Conservation (phyloP, 2,888 invertebrate species). For the Candidula unifasciata region DNA sequence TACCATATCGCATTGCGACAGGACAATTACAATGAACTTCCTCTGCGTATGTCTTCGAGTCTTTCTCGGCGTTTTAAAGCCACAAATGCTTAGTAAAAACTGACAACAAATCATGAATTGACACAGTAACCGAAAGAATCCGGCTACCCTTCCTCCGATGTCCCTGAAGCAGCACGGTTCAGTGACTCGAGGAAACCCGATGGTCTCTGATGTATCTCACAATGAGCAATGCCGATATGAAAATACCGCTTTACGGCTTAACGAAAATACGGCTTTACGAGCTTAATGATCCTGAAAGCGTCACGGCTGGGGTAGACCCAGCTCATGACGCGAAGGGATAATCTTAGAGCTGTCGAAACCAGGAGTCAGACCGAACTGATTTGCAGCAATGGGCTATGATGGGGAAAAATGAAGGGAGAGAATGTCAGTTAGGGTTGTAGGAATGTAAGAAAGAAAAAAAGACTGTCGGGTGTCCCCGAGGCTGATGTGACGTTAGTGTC, state of each 20-base stretch:
- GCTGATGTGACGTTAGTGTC: background rate
- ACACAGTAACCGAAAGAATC: slow-evolving; percentile 21
- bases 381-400: slow-evolving; percentile 17
- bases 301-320: slow-evolving; percentile 7
- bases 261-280: slow-evolving; percentile 31
- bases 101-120: background rate
- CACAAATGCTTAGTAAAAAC: background rate
- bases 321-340: slow-evolving; percentile 22
- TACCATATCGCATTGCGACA: too few species aligned
- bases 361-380: slow-evolving; percentile 30
- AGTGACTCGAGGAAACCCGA: slow-evolving; percentile 24
- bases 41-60: background rate
- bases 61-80: background rate
- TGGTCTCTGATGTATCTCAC: slow-evolving; percentile 15
- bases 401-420: background rate
- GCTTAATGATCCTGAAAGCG: slow-evolving; percentile 43
- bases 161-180: background rate
- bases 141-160: background rate
- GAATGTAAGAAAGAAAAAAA: background rate
- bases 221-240: slow-evolving; percentile 16
- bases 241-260: slow-evolving; percentile 35
- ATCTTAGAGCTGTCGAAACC: slow-evolving; percentile 5
- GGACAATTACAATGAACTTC: background rate
- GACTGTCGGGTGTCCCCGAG: background rate
- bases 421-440: background rate